These are phyloP conservation scores for Eristalinus sepulchralis DNA, from an alignment of 2,888 invertebrate species.

Conservation along the genomic window DNA sequence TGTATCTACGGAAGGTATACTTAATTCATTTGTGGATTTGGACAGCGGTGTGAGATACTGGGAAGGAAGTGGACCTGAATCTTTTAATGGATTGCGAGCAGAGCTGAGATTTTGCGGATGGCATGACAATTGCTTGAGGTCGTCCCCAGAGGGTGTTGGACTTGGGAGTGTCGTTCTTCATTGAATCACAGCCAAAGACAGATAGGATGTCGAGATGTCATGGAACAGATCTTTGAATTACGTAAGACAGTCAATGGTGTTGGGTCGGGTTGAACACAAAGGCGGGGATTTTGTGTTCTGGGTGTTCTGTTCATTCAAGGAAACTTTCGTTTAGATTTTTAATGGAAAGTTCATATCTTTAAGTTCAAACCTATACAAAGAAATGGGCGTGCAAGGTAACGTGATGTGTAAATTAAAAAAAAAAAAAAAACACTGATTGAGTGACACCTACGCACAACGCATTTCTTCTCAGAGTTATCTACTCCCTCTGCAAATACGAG, in stretches of 20 bases:
- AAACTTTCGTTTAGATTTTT: too few species aligned
- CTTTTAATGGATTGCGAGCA: constrained; percentile 7
- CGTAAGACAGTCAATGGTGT: background rate
- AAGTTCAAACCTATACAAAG: too few species aligned
- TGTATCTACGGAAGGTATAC: constrained; percentile 18
- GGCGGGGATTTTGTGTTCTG: background rate
- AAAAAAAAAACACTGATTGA: too few species aligned
- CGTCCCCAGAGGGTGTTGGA: background rate
- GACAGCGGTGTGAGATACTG: background rate
- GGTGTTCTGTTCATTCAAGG: too few species aligned
- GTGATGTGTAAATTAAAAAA: too few species aligned
- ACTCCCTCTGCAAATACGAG: too few species aligned
- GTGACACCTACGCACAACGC: too few species aligned
- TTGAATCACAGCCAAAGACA: background rate
- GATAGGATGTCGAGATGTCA: background rate
- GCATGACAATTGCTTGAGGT: background rate
- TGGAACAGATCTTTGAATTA: background rate
- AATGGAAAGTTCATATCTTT: too few species aligned
- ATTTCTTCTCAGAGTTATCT: too few species aligned
- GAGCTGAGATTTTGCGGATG: background rate
- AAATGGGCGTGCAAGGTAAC: too few species aligned
- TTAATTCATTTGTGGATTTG: constrained; percentile 46
- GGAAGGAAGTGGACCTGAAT: constrained; percentile 11
- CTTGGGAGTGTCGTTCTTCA: background rate
- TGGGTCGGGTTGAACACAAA: background rate